These are phyloP conservation scores for Forbesichthys agassizii DNA, from an alignment of 2,113 vertebrate genomes.

Conservation along the genomic window DNA sequence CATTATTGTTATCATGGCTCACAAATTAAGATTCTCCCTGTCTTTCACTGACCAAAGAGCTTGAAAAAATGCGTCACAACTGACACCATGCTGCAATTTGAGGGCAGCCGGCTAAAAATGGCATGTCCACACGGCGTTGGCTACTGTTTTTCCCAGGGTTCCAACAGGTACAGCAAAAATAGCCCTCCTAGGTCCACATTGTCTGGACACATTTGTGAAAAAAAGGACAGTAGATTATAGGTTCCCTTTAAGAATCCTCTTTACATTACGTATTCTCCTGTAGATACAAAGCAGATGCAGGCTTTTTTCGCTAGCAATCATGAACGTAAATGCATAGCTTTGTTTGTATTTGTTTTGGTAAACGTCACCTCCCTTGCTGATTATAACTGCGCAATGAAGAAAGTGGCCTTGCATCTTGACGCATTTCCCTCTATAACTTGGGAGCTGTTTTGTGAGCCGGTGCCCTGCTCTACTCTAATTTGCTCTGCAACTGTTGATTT, in stretches of 20 bases:
- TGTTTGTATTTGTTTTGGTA: constrained; percentile 28
- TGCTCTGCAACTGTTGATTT: constrained; percentile 60
- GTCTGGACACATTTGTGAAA: constrained; percentile 35
- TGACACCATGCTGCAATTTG: constrained; percentile 65
- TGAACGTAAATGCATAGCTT: constrained; percentile 4
- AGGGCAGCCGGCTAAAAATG: constrained; percentile 63
- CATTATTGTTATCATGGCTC: constrained; percentile 25
- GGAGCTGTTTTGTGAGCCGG: constrained; percentile 57
- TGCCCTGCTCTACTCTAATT: constrained; percentile 43
- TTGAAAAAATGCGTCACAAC: constrained; percentile 38
- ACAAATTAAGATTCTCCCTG: constrained; percentile 38
- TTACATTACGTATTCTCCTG: not conserved
- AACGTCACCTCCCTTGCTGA: constrained; percentile 27
- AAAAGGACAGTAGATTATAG: constrained; percentile 51
- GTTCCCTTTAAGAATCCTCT: constrained; percentile 16
- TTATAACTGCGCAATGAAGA: constrained; percentile 27
- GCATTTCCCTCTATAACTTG: constrained; percentile 38
- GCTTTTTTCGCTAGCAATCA: constrained; percentile 21
- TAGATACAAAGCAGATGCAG: not conserved
- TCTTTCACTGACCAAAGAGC: constrained; percentile 30
- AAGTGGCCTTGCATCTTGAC: constrained; percentile 7
- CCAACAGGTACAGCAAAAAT: constrained; percentile 61
- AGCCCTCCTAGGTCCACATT: constrained; percentile 9
- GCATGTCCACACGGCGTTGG: constrained; percentile 41
- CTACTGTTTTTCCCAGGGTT: constrained; percentile 49